phyloP scores from a whole-genome alignment of 2,888 invertebrate genomes.

The Oeneis ivallda region DNA sequence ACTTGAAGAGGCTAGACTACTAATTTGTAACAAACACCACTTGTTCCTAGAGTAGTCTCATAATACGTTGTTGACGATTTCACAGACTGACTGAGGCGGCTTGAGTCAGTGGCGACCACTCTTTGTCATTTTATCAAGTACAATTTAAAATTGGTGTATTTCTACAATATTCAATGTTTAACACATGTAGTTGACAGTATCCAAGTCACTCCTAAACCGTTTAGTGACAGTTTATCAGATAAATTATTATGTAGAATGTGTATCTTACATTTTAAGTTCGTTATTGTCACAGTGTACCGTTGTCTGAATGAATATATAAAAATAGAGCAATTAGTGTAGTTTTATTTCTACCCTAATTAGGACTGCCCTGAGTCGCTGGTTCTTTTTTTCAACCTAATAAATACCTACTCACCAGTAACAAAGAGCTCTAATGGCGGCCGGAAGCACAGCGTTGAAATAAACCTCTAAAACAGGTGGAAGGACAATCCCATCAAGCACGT shows the following conservation, averaged over 20 bases:
- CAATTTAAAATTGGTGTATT: slow-evolving; percentile 54
- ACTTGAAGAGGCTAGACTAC: too few relatives aligned
- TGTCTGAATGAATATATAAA: slow-evolving; percentile 82
- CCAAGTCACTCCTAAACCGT: slow-evolving; percentile 50
- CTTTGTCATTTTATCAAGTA: slow-evolving; percentile 50
- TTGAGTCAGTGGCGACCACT: neutral
- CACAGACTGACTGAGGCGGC: neutral
- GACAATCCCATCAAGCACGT: too few relatives aligned
- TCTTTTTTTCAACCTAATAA: too few relatives aligned
- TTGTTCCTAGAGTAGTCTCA: neutral
- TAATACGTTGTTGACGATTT: neutral
- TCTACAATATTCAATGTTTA: slow-evolving; percentile 49
- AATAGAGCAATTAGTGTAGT: slow-evolving; percentile 70
- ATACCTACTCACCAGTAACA: too few relatives aligned
- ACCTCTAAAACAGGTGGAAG: too few relatives aligned
- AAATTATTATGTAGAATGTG: slow-evolving; percentile 62
- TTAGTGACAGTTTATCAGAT: slow-evolving; percentile 60
- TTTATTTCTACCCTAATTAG: slow-evolving; percentile 54
- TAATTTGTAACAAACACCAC: too few relatives aligned
- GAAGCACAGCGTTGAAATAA: too few relatives aligned
- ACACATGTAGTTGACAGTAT: slow-evolving; percentile 57
- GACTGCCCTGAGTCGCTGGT: too few relatives aligned
- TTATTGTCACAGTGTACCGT: slow-evolving; percentile 82
- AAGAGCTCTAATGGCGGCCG: too few relatives aligned
- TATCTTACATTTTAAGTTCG: slow-evolving; percentile 77